A percentile compares a stretch with the other conserved stretches of the same genome.
Evolutionary conservation across 1,140 invertebrate species (phyloP).

Genomic region (Drosophila ambigua): DNA sequence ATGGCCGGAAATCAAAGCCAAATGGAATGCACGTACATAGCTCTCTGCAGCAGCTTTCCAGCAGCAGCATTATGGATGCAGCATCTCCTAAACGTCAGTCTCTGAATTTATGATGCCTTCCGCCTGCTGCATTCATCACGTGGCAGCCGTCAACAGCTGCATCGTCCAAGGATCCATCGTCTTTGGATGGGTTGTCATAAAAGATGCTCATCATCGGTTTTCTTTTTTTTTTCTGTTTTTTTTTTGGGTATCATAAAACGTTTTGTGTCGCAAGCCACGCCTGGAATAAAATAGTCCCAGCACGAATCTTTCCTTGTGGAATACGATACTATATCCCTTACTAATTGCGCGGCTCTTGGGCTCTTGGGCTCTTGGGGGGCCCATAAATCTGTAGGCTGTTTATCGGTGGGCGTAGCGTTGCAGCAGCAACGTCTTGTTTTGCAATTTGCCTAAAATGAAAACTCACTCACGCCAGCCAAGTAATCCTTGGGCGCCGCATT

Average conservation of each 20-base stretch:
- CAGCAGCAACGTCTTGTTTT: slow-evolving; percentile 63
- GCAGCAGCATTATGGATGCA: slow-evolving; percentile 30
- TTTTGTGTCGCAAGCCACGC: slow-evolving; percentile 34
- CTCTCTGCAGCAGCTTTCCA: background rate
- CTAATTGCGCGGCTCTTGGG: slow-evolving; percentile 65
- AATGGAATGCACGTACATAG: slow-evolving; percentile 52
- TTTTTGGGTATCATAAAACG: slow-evolving; percentile 48
- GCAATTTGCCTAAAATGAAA: slow-evolving; percentile 75
- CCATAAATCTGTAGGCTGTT: slow-evolving; percentile 65
- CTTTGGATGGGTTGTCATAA: slow-evolving; percentile 66
- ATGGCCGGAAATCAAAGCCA: slow-evolving; percentile 40
- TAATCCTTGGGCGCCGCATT: slow-evolving; percentile 52
- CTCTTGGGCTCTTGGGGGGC: too few species aligned
- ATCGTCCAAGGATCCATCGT: slow-evolving; percentile 56
- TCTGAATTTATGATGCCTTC: slow-evolving; percentile 62
- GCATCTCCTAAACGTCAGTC: slow-evolving; percentile 37
- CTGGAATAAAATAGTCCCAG: slow-evolving; percentile 31
- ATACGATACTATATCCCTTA: slow-evolving; percentile 41
- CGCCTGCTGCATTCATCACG: slow-evolving; percentile 70
- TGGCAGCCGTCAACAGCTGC: slow-evolving; percentile 54
- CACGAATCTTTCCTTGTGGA: slow-evolving; percentile 19
- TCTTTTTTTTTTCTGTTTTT: background rate
- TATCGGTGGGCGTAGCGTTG: slow-evolving; percentile 53
- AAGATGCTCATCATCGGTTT: slow-evolving; percentile 72
- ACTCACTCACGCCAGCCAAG: slow-evolving; percentile 57